Base-by-base conservation (phyloP, 2,797 vertebrate genomes). In the Serranus cabrilla region DNA sequence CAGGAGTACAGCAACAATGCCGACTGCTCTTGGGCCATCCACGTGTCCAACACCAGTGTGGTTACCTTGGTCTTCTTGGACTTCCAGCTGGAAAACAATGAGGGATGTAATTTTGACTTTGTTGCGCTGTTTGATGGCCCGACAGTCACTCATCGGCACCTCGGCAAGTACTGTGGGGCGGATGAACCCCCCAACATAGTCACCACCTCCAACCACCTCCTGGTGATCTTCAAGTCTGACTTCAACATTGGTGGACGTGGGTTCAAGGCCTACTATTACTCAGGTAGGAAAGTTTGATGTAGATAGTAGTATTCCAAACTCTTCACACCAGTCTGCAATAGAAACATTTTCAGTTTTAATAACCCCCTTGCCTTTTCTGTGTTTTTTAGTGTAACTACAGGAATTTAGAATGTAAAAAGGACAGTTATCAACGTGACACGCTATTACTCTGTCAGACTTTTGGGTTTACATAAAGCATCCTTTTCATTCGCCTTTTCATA, bases 171-270 rank as follows among this genome's bases (percentile, higher is more conserved):
- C 93, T 99, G 98, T 0, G 98, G 98, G 17, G 91, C 88, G 4
- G 11, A 93, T 43, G 90, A 75, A 70, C 98, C 98, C 0, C 96
- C 96, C 1, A 94, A 93, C 65, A 93, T 88, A 0, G 21, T 96
- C 81, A 98, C 98, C 20, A 95, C 95, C 4, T 91, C 94, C 81
- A 96, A 92, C 0, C 95, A 97, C 80, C 94, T 99, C 31, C 95
- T 97, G 27, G 77, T 99, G 13, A 80, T 98, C 78, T 99, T 99
- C 93, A 99, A 97, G 85, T 99, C 98, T 0, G 98, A 99, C 87
- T 99, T 97, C 81, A 99, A 99, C 91, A 99, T 99, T 0, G 98
- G 97, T 10, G 97, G 97, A 75, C 94, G 96, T 50, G 98, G 98
- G 39, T 99, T 99, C 92, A 98, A 97, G 83, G 97, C 97, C 18